These are phyloP conservation scores for Cyanoliseus patagonus DNA, from an alignment of 2,113 vertebrate genomes.

Conservation along the genomic window DNA sequence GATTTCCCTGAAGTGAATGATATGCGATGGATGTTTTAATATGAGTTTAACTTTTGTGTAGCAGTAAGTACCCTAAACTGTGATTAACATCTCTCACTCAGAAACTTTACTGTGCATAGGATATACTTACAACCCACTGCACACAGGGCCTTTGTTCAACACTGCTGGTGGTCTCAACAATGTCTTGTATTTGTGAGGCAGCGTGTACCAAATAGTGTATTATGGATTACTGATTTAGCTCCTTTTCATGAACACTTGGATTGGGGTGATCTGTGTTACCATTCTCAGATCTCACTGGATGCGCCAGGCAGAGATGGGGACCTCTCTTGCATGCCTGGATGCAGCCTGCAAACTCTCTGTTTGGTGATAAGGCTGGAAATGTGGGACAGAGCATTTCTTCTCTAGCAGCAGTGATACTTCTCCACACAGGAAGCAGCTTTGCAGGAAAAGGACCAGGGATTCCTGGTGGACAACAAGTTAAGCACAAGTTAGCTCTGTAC, in stretches of 20 bases:
- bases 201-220: accelerated
- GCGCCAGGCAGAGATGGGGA: not conserved
- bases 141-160: not conserved
- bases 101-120: not conserved
- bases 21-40: not conserved
- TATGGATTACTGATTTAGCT: not conserved
- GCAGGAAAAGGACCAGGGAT: not conserved
- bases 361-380: not conserved
- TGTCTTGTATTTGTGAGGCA: not conserved
- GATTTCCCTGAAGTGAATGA: not conserved
- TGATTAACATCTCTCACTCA: not conserved
- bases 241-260: not conserved
- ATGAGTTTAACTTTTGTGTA: not conserved
- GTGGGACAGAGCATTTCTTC: not conserved
- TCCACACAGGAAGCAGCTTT: not conserved
- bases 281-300: not conserved
- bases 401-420: not conserved
- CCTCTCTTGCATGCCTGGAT: not conserved
- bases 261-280: not conserved
- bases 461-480: not conserved
- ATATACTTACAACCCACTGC: not conserved
- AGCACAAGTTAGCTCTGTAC: not conserved
- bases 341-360: not conserved
- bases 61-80: not conserved
- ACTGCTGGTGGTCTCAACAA: not conserved